Evolutionary conservation across 2,888 invertebrate genomes (phyloP), one percentile per base, ranked within the genome.

Genomic region (Halictus ligatus): DNA sequence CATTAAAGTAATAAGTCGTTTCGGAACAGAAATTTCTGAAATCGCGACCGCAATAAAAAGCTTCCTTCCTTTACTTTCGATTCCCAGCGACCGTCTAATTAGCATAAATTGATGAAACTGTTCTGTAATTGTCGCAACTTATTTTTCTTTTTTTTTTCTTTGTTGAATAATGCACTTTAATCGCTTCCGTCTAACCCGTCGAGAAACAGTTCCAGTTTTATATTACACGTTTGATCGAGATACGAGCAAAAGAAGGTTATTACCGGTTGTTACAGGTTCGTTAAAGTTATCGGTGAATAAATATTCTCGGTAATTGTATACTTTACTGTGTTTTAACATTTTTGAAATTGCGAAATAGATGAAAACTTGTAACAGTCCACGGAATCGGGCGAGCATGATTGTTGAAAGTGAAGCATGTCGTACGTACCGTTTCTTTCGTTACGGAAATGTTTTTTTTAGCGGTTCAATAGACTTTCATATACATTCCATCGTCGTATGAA

Each of bases 1-100:
- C 71, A 71, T 80, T 71, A 50, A 35, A 80, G 69, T n/a, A 75
- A 83, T 35, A 76, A 46, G 35, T 58, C 48, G 29, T 50, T 67
- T 40, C 35, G 21, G 3, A 21, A 7, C 48, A 43, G 50, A 46
- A 15, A 74, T 75, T 21, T 72, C 21, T 21, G 40, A 75, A 75
- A 64, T 40, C 78, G 43, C 48, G n/a, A 50, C 69, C 72, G 35
- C 46, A 64, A 50, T 18, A 40, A 64, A 73, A 50, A 25, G n/a
- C n/a, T 29, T 35, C 35, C 60, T 77, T 58, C 60, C 50, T 35
- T 46, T 74, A 48, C 72, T 43, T 73, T 54, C 73, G 29, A 54
- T 48, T 78, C n/a, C 40, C n/a, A 67, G 12, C 69, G 54, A 58
- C 25, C 64, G 64, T 73, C 7, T 48, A 75, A 75, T 50, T 60